Percentiles rank a stretch among this genome's conserved stretches.
phyloP scores from a whole-genome alignment of 2,888 invertebrate species.

The Agonopterix subpropinquella region DNA sequence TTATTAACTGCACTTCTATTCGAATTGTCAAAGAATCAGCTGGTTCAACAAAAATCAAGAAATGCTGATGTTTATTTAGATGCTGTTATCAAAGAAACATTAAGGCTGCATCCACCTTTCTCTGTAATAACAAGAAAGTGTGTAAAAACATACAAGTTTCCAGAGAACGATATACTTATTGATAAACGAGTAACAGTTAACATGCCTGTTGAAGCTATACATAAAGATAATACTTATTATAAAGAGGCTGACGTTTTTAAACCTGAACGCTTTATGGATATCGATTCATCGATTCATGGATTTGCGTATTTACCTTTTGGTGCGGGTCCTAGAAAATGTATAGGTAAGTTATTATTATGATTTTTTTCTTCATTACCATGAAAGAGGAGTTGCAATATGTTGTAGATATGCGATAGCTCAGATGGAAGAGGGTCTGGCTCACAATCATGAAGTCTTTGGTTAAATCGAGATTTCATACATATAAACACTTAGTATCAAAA shows the following conservation, averaged over 20 bases:
- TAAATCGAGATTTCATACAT: no score
- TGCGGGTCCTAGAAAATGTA: constrained; percentile 60
- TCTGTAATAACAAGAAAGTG: constrained; percentile 56
- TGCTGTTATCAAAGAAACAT: constrained; percentile 50
- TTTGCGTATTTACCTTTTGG: constrained; percentile 59
- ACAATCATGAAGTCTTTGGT: no score
- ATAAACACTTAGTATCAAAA: no score
- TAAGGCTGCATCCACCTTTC: constrained; percentile 59
- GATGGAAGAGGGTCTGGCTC: no score
- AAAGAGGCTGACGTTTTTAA: constrained; percentile 43
- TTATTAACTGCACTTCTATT: constrained; percentile 47
- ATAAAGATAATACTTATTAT: constrained; percentile 48
- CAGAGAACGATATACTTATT: constrained; percentile 40
- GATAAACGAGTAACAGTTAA: constrained; percentile 55
- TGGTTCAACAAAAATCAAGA: constrained; percentile 45
- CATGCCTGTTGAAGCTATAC: constrained; percentile 54
- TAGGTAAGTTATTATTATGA: constrained; percentile 39
- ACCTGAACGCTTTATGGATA: constrained; percentile 53
- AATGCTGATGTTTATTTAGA: constrained; percentile 45
- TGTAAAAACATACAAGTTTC: constrained; percentile 47
- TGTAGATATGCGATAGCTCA: no score
- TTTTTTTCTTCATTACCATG: no score
- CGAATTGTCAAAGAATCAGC: constrained; percentile 46
- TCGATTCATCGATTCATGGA: constrained; percentile 30
- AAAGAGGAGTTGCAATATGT: no score